Evolutionary conservation across 2,797 vertebrate genomes (phyloP).

Genomic region (Rhynchotus rufescens): DNA sequence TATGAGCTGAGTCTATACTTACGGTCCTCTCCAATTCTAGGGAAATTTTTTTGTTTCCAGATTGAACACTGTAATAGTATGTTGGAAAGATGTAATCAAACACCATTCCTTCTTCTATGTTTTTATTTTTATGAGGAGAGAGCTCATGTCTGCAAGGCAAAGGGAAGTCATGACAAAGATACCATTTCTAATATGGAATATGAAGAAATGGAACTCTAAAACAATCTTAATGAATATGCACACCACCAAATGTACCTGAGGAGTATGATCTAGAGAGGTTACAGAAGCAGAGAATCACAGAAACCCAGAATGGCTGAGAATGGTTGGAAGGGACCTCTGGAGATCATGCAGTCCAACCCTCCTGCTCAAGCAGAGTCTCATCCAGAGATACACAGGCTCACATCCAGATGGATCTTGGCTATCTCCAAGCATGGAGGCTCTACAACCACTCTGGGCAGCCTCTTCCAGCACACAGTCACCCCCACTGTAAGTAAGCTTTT

Average conservation of each 20-base stretch:
- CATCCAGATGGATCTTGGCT: no score
- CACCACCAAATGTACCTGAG: neutral
- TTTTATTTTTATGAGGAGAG: neutral
- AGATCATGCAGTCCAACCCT: no score
- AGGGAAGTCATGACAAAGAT: neutral
- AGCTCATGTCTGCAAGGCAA: neutral
- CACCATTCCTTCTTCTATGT: neutral
- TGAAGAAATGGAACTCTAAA: neutral
- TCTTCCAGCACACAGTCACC: no score
- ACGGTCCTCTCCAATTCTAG: neutral
- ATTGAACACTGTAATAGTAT: neutral
- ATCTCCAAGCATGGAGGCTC: no score
- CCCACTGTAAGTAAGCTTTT: no score
- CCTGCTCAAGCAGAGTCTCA: no score
- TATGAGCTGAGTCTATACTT: neutral
- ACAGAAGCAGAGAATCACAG: no score
- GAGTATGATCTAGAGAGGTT: neutral
- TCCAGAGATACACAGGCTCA: no score
- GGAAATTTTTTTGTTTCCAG: neutral
- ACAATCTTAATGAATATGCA: neutral
- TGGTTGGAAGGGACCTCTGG: no score
- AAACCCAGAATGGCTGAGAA: no score
- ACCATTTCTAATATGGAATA: rapidly evolving
- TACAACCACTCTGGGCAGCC: no score
- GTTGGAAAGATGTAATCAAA: neutral